A percentile compares a stretch with the other conserved stretches of the same genome.
Evolutionary conservation across 2,113 vertebrate genomes (phyloP).

Genomic region (Tachysurus vachellii): DNA sequence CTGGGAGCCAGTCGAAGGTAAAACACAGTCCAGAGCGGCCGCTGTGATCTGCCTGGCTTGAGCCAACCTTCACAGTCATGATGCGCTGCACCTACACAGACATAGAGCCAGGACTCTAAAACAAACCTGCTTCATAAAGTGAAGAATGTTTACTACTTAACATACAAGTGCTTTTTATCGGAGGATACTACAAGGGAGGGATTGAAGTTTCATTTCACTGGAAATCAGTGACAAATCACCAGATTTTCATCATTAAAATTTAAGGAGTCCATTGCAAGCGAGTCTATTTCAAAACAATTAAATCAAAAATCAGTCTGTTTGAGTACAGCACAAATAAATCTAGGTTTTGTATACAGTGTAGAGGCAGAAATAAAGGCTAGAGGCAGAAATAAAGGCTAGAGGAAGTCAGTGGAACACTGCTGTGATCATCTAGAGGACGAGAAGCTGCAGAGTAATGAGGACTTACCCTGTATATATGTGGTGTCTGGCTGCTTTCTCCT

Average conservation of each 20-base stretch:
- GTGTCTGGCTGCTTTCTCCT: constrained; percentile 56
- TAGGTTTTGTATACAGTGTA: no score
- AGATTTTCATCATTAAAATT: not conserved
- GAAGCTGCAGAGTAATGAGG: constrained; percentile 24
- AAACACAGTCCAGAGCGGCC: constrained; percentile 83
- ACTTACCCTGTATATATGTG: constrained; percentile 70
- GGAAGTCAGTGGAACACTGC: not conserved
- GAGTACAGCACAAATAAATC: not conserved
- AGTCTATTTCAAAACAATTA: not conserved
- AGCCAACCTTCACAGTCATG: constrained; percentile 82
- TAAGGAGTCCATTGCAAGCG: not conserved
- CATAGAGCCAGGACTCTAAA: not conserved
- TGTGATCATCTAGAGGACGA: not conserved
- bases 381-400: no score
- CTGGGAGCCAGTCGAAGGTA: constrained; percentile 86
- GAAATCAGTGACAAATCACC: no score
- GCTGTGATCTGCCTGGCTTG: constrained; percentile 72
- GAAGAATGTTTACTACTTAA: not conserved
- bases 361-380: no score
- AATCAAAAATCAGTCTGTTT: not conserved
- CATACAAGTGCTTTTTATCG: not conserved
- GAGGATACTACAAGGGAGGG: not conserved
- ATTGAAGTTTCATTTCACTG: not conserved
- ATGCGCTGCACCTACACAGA: constrained; percentile 72
- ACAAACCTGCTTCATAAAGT: not conserved